These are phyloP conservation scores for Cyaniris semiargus DNA, from an alignment of 2,888 invertebrate species.

Conservation along the genomic window DNA sequence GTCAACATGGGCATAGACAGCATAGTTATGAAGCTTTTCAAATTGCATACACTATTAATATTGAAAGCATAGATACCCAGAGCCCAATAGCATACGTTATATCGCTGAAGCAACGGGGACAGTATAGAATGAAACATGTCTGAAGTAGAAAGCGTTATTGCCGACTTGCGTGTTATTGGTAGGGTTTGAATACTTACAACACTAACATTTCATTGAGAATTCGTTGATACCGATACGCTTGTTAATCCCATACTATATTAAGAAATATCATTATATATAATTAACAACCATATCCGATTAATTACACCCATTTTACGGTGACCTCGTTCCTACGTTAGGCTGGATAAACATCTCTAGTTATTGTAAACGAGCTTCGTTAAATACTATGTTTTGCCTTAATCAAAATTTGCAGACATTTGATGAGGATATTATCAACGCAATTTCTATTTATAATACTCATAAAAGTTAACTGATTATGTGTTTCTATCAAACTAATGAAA, in stretches of 20 bases:
- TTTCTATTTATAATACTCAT: not conserved
- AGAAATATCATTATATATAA: slow-evolving; percentile 61
- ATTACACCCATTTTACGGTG: slow-evolving; percentile 44
- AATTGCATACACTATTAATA: slow-evolving; percentile 79
- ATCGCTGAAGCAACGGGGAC: slow-evolving; percentile 79
- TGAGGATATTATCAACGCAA: not conserved
- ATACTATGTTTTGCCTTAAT: not conserved
- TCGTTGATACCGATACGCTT: slow-evolving; percentile 61
- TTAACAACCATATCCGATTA: slow-evolving; percentile 45
- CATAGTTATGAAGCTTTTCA: slow-evolving; percentile 78
- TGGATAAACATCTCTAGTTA: slow-evolving; percentile 58
- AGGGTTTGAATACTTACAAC: slow-evolving; percentile 74
- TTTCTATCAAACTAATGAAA: not conserved
- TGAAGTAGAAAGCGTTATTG: slow-evolving; percentile 74
- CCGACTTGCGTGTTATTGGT: slow-evolving; percentile 67
- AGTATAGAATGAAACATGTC: slow-evolving; percentile 74
- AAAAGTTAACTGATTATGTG: not conserved
- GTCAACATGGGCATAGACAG: slow-evolving; percentile 78
- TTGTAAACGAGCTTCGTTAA: slow-evolving; percentile 47
- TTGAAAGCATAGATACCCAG: slow-evolving; percentile 80
- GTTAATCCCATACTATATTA: slow-evolving; percentile 64
- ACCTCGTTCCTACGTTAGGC: slow-evolving; percentile 62
- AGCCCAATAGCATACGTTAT: slow-evolving; percentile 78
- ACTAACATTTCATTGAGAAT: slow-evolving; percentile 63
- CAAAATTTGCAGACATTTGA: slow-evolving; percentile 5